Base-by-base conservation (phyloP, 2,113 vertebrate species). In the Heptranchias perlo region DNA sequence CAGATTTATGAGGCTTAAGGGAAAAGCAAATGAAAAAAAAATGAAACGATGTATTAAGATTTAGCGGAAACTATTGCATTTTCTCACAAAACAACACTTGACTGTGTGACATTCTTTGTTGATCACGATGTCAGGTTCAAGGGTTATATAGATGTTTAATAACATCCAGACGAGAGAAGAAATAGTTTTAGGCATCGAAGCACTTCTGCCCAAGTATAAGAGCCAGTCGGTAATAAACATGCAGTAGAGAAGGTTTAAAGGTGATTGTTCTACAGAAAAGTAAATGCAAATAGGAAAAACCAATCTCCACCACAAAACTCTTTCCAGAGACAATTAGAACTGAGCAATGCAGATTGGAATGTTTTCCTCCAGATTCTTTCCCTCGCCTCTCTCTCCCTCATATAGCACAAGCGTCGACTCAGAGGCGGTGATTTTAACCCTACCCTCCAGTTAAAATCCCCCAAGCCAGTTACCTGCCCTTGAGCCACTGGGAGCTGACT, bases 1-100 rank as follows among this genome's bases (percentile, higher is more conserved):
- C 96, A 96, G 96, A 97, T 97, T 97, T 97, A 96, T 96, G 89
- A 96, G 93, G 93, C 95, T 97, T 96, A 96, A 96, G 96, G 96
- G 96, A 96, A 96, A 31, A 39, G 28, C n/a, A 92, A 93, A 62
- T 58, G 35, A 61, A 92, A 92, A 94, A 95, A 96, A 97, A 62
- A 82, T 44, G 31, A 76, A 39, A 23, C 58, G 3, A 16, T 82
- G 76, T 44, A 82, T 82, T 18, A 93, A 93, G 58, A 39, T 93
- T 93, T 64, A 64, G 35, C n/a, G 89, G 31, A 92, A 93, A 62
- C 89, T 18, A 93, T 93, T 92, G 54, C 54, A 44, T 62, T 62
- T 61, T 93, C 58, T 93, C 58, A 62, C 89, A 93, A 62, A 62
- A 58, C 54, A n/a, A 39, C 89, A 64, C 35, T 64, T 93, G 78